phyloP scores from a whole-genome alignment of 2,888 invertebrate species.

The Polietes domitor region DNA sequence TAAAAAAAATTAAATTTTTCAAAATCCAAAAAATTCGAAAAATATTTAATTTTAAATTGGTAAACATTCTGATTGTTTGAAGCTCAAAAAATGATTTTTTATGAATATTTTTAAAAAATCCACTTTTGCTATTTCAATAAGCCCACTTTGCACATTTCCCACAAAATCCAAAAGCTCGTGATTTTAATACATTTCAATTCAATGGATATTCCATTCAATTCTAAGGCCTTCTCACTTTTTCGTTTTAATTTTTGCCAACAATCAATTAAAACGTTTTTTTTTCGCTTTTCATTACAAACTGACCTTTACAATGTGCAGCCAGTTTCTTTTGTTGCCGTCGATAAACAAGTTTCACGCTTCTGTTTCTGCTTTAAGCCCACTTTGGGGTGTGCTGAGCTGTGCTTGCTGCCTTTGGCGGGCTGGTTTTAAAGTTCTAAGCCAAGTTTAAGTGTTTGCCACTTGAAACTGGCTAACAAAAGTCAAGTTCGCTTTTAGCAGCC shows the following conservation, averaged over 20 bases:
- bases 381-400: constrained; percentile 43
- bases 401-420: constrained; percentile 10
- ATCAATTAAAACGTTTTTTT: constrained; percentile 25
- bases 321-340: neutral
- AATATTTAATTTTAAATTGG: too few relatives aligned
- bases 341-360: constrained; percentile 32
- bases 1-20: too few relatives aligned
- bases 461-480: constrained; percentile 66
- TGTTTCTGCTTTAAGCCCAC: neutral
- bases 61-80: too few relatives aligned
- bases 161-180: constrained; percentile 24
- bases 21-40: too few relatives aligned
- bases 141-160: too few relatives aligned
- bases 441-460: constrained; percentile 68
- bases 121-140: too few relatives aligned
- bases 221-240: constrained; percentile 11
- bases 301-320: constrained; percentile 23
- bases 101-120: too few relatives aligned
- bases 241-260: constrained; percentile 7
- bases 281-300: constrained; percentile 5
- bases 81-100: too few relatives aligned
- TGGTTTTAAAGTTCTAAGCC: constrained; percentile 66
- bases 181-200: constrained; percentile 35
- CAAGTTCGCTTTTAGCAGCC: constrained; percentile 64
- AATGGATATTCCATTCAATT: neutral